Conservation (phyloP, 2,797 vertebrate species). For the Artibeus lituratus region DNA sequence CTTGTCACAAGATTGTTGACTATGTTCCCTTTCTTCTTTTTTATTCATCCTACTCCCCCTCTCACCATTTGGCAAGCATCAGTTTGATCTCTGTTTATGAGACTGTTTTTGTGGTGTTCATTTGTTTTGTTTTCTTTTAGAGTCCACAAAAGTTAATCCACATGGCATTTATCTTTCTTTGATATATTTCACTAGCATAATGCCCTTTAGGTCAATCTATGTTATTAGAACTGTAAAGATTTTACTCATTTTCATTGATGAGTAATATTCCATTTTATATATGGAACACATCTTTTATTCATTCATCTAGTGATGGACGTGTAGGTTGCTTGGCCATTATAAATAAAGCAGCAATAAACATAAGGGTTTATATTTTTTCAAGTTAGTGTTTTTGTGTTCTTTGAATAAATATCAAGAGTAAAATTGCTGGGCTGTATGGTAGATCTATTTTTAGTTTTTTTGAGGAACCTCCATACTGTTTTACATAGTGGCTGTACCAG, state of each 20-base stretch:
- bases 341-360: background rate
- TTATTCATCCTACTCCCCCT: background rate
- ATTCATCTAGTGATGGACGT: background rate
- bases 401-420: background rate
- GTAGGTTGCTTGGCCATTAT: background rate
- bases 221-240: background rate
- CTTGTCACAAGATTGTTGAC: background rate
- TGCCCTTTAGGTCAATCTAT: background rate
- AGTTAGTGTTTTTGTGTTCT: background rate
- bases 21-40: background rate
- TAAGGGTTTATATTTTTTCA: background rate
- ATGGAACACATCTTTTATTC: background rate
- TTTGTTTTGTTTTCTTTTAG: background rate
- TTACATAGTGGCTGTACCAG: background rate
- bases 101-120: background rate
- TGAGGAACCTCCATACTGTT: background rate
- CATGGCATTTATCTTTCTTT: background rate
- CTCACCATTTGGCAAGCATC: background rate
- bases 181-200: background rate
- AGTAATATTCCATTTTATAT: background rate
- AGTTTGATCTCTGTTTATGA: background rate
- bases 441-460: background rate
- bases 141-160: background rate
- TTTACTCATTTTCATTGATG: background rate
- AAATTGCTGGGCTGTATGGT: background rate